A percentile compares a stretch with the other conserved stretches of the same genome.
Conservation (phyloP, 2,797 vertebrate species). For the Pangasius djambal region DNA sequence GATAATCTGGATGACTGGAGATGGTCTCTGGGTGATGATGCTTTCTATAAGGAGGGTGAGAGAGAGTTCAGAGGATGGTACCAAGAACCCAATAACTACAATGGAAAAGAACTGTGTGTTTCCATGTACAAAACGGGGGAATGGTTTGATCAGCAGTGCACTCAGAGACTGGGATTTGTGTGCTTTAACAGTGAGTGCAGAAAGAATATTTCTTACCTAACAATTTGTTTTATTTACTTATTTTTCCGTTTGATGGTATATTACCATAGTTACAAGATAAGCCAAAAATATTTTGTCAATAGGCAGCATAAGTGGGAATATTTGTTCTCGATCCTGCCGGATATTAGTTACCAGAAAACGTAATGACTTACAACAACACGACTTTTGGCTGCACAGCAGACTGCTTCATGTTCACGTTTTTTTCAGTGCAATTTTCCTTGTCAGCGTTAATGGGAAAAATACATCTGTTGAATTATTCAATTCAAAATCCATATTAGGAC, state of each 20-base stretch:
- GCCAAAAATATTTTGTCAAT: neutral
- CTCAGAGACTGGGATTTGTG: neutral
- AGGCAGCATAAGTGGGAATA: neutral
- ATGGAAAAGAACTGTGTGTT: neutral
- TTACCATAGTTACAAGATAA: neutral
- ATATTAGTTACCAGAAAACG: neutral
- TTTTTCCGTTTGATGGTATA: neutral
- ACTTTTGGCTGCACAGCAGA: neutral
- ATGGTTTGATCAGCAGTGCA: constrained; percentile 16
- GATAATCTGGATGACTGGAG: constrained; percentile 51
- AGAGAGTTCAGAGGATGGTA: constrained; percentile 23
- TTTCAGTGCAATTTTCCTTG: neutral
- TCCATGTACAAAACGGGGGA: constrained; percentile 9
- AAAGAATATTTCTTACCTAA: neutral
- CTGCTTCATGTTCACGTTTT: neutral
- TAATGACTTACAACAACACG: neutral
- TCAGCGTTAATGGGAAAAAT: neutral
- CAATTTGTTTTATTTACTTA: neutral
- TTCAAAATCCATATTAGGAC: neutral
- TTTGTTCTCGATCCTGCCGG: neutral
- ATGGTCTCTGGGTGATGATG: constrained; percentile 46
- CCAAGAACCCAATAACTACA: constrained; percentile 12
- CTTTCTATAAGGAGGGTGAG: constrained; percentile 20
- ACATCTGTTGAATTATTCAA: too few relatives aligned
- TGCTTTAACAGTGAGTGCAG: constrained; percentile 38